Evolutionary conservation across 2,113 vertebrate species (phyloP), one percentile per base, ranked within the genome.

Genomic region (Gorsachius goisagi): DNA sequence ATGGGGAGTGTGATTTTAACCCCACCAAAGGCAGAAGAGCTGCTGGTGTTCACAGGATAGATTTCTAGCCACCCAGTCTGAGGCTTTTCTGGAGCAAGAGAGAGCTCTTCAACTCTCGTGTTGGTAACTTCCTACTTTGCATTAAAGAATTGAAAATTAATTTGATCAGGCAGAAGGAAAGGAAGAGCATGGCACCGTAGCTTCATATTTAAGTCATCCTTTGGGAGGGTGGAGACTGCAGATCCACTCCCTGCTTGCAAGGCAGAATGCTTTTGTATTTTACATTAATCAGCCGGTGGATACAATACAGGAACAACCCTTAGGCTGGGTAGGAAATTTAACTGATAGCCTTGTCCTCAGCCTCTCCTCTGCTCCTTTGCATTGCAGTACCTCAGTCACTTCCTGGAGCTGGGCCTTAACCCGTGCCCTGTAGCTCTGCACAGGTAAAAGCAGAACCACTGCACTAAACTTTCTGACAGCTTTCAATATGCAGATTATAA

Each of bases 61-160:
- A 33, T 33, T 26, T 71, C 28, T 53, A 33, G 27, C 59, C 47
- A 30, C 24, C 17, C 12, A 76, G 4, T 41, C 37, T 60, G 53
- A 86, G 47, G 26, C 60, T 92, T 67, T 94, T 62, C 80, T 81
- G 64, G 33, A 94, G 35, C 53, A 47, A 63, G 68, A 32, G 55
- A 84, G 59, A 55, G n/a, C 50, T 52, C 50, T 74, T 75, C 26
- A n/a, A 5, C 21, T 71, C 39, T 64, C 2, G 4, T 64, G 55
- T 63, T 53, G 27, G 37, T 87, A 49, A 47, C 44, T 85, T 80
- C 27, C 32, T 91, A 47, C 47, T 91, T 78, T 72, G 39, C 86
- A 78, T 78, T 87, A 72, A 89, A 92, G 77, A 84, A 95, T 91
- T 95, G 85, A 90, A 81, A 87, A 67, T 72, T 58, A 27, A 58